Conservation (phyloP, 2,113 vertebrate species). For the Thunnus maccoyii region DNA sequence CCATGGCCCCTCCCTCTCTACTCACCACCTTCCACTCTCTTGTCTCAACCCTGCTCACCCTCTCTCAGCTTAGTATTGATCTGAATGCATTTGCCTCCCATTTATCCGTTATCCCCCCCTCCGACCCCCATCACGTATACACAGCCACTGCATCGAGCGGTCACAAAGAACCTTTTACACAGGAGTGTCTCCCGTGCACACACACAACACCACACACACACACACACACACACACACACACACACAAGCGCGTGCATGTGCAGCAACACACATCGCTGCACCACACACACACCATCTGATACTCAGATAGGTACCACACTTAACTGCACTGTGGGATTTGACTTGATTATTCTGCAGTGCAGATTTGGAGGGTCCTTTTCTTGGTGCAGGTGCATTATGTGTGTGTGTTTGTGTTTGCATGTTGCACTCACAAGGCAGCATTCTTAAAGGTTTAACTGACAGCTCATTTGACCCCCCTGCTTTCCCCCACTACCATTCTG, state of each 20-base stretch:
- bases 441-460: slow-evolving; percentile 82
- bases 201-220: slow-evolving; percentile 30
- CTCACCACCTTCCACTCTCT: slow-evolving; percentile 70
- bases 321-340: slow-evolving; percentile 60
- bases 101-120: slow-evolving; percentile 77
- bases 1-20: slow-evolving; percentile 68
- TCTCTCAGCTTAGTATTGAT: slow-evolving; percentile 85
- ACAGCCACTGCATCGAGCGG: slow-evolving; percentile 73
- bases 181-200: slow-evolving; percentile 54
- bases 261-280: slow-evolving; percentile 17
- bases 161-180: slow-evolving; percentile 81
- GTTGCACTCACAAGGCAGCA: slow-evolving; percentile 64
- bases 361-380: slow-evolving; percentile 66
- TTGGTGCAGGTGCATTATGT: slow-evolving; percentile 71
- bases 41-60: slow-evolving; percentile 70
- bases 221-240: slow-evolving; percentile 36
- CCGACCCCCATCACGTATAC: slow-evolving; percentile 58
- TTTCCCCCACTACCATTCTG: slow-evolving; percentile 69
- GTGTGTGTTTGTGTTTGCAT: slow-evolving; percentile 45
- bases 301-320: slow-evolving; percentile 47
- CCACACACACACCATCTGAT: slow-evolving; percentile 16
- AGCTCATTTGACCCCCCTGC: slow-evolving; percentile 68
- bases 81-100: slow-evolving; percentile 87
- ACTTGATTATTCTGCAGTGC: slow-evolving; percentile 62
- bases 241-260: slow-evolving; percentile 1